Evolutionary conservation across 2,888 invertebrate genomes (phyloP), one percentile per base, ranked within the genome.

Genomic region (Halocaridina rubra): DNA sequence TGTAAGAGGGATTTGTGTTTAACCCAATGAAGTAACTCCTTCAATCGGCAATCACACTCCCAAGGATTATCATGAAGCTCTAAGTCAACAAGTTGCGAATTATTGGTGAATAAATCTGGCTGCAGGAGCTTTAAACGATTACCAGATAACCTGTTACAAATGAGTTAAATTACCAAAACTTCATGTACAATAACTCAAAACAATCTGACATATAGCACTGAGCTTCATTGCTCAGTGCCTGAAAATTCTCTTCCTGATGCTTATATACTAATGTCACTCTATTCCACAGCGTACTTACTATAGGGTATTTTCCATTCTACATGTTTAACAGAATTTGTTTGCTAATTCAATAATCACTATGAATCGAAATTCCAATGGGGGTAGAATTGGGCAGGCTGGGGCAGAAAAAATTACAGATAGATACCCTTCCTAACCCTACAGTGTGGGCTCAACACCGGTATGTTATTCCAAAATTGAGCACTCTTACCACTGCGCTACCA

Each of bases 1-100:
- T 86, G 81, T 7, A 81, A 72, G 0, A 97, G 92, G 89, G 95
- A 96, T 89, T 94, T 95, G 78, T 94, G 93, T 79, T 96, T 93
- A 90, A 96, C 94, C 96, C 97, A 97, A 89, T 94, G 94, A 85
- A 96, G 94, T 89, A 97, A 96, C 85, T 94, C 94, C 78, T 96
- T 93, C 82, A 97, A 91, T 88, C 95, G 94, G 91, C 97, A 97
- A 91, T 97, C 97, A 91, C 97, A 97, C 90, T 93, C 93, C 97
- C 97, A 97, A 7, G 95, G 96, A 91, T 97, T 97, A 53, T 95
- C 95, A 88, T 96, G 95, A 77, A 97, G 91, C n/a, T 94, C 94
- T 32, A 97, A 92, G 1, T 96, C 95, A 91, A 96, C 96, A 86
- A 97, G 92, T 89, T 94, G 94, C 46, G 94, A 93, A 90, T 96